Evolutionary conservation across 2,888 invertebrate species (phyloP), one percentile per base, ranked within the genome.

Genomic region (Torymus tubicola): DNA sequence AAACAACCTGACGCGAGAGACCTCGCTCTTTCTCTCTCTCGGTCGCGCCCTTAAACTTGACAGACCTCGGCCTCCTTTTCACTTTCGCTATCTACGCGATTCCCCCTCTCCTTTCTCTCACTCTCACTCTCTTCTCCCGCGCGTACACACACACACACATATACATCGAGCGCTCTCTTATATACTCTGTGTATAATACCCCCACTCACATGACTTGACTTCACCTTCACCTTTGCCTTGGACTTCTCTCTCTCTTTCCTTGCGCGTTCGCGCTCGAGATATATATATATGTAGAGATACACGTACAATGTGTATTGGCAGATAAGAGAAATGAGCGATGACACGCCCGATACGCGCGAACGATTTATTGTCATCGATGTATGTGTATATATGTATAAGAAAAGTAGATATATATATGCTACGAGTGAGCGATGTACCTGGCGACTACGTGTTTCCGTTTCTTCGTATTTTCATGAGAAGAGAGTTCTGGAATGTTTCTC

Each of bases 221-320:
- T 65, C 55, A 68, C 65, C 75, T 73, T 71, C 75, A 64, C 64
- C 65, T 81, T 78, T 60, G 63, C 77, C 74, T 81, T 78, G 69
- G 60, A 73, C 80, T 76, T 72, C 10, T 63, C n/a, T 42, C 2
- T 8, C 11, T 14, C 64, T 24, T 57, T 68, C 42, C 16, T 24
- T 21, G 8, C 57, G 21, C 50, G 14, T 1, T 13, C 4, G 52
- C 52, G 42, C 55, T 16, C 58, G 72, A 73, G 63, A 77, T n/a
- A n/a, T n/a, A n/a, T n/a, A n/a, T n/a, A n/a, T n/a, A n/a, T n/a
- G 42, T 42, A 42, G 0, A 31, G 1, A 42, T 42, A 42, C 10
- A 5, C 42, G 42, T 42, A 8, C 42, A 42, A 42, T 42, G 42
- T 42, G 42, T 42, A 81, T 81, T 64, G 63, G 77, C 63, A 73